phyloP scores from a whole-genome alignment of 1,140 invertebrate genomes.

The Brachionus koreanus region DNA sequence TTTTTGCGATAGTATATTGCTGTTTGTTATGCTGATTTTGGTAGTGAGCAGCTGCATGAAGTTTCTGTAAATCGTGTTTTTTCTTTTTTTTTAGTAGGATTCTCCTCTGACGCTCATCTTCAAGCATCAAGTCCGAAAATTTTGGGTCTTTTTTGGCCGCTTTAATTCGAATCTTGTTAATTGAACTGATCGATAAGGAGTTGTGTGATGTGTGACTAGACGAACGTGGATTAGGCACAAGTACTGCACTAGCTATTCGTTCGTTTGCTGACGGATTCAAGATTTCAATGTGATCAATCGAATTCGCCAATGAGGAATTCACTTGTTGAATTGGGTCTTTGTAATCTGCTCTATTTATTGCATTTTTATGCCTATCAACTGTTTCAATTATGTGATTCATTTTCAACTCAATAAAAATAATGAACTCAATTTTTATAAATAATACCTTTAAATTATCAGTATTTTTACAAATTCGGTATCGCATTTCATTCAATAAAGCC shows the following conservation, averaged over 20 bases:
- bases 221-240: background rate
- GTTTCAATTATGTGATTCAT: background rate
- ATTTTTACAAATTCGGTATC: background rate
- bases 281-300: conserved; percentile 1
- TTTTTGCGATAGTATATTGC: background rate
- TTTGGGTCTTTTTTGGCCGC: background rate
- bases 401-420: background rate
- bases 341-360: background rate
- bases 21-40: background rate
- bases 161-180: background rate
- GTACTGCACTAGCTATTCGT: background rate
- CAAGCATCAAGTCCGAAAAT: background rate
- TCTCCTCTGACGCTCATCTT: conserved; percentile 1
- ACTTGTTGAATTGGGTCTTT: background rate
- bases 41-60: background rate
- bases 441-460: background rate
- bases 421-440: background rate
- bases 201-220: background rate
- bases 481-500: background rate
- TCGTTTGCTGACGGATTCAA: background rate
- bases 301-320: background rate
- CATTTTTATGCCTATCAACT: background rate
- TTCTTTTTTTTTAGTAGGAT: conserved; percentile 3
- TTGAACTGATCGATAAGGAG: background rate
- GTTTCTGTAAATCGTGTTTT: conserved; percentile 12